These are phyloP conservation scores for Chrysolina oricalcia DNA, from an alignment of 2,888 invertebrate genomes.

Conservation along the genomic window DNA sequence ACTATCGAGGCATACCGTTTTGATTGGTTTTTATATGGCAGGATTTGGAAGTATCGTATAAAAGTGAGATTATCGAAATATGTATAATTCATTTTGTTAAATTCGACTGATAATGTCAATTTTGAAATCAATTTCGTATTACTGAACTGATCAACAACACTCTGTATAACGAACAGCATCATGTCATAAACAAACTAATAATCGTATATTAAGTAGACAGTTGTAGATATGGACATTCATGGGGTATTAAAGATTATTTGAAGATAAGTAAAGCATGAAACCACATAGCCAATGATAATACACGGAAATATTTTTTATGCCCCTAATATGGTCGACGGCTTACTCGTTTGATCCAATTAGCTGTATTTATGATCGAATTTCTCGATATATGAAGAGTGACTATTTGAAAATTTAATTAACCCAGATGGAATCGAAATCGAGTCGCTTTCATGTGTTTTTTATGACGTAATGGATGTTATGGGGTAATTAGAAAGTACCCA, in stretches of 20 bases:
- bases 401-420: not conserved
- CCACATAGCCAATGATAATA: not conserved
- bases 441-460: not conserved
- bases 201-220: constrained; percentile 8
- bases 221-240: not conserved
- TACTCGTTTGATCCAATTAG: constrained; percentile 8
- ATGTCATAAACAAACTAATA: not conserved
- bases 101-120: no score
- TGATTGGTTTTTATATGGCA: no score
- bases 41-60: no score
- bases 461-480: not conserved
- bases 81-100: no score
- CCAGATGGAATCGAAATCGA: not conserved
- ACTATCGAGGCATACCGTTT: no score
- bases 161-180: not conserved
- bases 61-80: no score
- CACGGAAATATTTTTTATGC: constrained; percentile 1
- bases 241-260: constrained; percentile 7
- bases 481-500: not conserved
- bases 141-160: not conserved
- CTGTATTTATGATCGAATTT: constrained; percentile 17
- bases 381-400: constrained; percentile 5
- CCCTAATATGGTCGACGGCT: constrained; percentile 12
- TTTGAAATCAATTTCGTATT: no score
- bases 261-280: constrained; percentile 7